Base-by-base conservation (phyloP, 2,797 vertebrate genomes). In the Bradypodion ventrale region DNA sequence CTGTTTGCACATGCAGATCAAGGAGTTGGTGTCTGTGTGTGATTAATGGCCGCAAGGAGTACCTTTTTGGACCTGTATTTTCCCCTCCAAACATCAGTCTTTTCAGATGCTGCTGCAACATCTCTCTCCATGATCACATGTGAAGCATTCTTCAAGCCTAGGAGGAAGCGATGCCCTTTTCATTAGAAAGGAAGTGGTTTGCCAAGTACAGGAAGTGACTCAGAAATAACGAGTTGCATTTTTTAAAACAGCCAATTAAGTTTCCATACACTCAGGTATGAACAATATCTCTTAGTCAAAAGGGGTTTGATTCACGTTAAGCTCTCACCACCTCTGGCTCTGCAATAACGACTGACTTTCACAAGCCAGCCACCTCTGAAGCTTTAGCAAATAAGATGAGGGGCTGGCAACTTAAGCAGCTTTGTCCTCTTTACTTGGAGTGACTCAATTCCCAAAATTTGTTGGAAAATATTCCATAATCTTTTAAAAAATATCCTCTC, bases 221-320 rank as follows among this genome's bases (percentile, higher is more conserved):
- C 7, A 27, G 27, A 2, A 25, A 10, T 0, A 3, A 4, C 0
- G 23, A 29, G 78, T 2, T 12, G 3, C 23, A 2, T 15, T 7
- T 35, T 5, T 23, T 2, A 1, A 10, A 62, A 3, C 19, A 15
- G 16, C 32, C n/a, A 27, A 32, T 66, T 35, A 52, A 44, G n/a
- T 60, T 60, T 16, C 8, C 16, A 0, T 42, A 35, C 1, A 81
- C 1, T 32, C 40, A 1, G 19, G 21, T 2, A 66, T 66, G 46
- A 25, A 27, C 74, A 78, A 74, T 1, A 10, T 59, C 1, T 27
- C 8, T 27, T 25, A 23, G 0, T 32, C 52, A 44, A 2, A 46
- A 10, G 62, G 15, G 1, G 40, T 21, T 42, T 4, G 4, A 65
- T 2, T 44, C 4, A 32, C 21, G 15, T 74, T 56, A n/a, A 10